phyloP scores from a whole-genome alignment of 2,113 vertebrate species.

The Tetrao urogallus region DNA sequence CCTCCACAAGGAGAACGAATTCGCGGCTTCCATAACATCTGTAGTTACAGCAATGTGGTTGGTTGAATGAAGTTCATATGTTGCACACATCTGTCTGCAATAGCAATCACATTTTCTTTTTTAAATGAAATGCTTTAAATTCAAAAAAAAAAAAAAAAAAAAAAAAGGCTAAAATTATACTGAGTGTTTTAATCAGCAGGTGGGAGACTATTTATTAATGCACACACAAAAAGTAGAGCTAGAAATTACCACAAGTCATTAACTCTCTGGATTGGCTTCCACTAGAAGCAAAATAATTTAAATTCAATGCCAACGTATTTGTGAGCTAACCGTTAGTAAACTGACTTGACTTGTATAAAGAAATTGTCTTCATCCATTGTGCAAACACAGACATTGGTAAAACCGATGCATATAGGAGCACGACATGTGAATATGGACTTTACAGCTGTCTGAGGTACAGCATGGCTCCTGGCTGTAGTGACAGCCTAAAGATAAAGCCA shows the following conservation, averaged over 20 bases:
- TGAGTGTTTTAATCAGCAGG: neutral
- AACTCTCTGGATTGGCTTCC: neutral
- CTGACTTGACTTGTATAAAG: neutral
- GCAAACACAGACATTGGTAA: neutral
- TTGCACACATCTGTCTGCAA: neutral
- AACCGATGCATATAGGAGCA: neutral
- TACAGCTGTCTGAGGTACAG: neutral
- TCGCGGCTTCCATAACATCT: neutral
- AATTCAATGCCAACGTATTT: neutral
- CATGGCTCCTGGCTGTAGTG: neutral
- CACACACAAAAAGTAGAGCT: neutral
- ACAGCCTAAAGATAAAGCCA: no score
- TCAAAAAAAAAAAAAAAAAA: no score
- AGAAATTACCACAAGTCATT: neutral
- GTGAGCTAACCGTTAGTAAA: neutral
- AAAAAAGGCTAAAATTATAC: neutral
- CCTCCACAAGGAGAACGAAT: neutral
- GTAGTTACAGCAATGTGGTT: neutral
- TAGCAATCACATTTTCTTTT: neutral
- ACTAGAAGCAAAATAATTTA: neutral
- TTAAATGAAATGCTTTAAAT: neutral
- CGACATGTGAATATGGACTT: neutral
- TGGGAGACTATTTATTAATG: neutral
- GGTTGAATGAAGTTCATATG: neutral
- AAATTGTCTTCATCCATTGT: neutral